Percentiles rank a stretch among this genome's conserved stretches.
Evolutionary conservation across 2,113 vertebrate species (phyloP).

Genomic region (Hyperoodon ampullatus): DNA sequence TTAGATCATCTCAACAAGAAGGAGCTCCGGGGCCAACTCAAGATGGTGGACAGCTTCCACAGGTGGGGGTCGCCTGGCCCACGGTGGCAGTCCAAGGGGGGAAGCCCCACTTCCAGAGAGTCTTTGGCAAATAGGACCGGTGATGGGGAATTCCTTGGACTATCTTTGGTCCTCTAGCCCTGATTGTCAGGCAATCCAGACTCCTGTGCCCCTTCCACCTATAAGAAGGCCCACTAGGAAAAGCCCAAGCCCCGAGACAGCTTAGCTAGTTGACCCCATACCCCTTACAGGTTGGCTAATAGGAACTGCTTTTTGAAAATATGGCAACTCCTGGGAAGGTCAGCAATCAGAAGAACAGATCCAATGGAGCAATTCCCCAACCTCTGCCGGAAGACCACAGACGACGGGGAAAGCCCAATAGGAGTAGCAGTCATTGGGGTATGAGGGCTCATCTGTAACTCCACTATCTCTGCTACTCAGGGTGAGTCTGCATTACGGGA

Average conservation of each 20-base stretch:
- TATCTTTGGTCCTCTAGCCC: neutral
- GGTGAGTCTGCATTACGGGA: slow-evolving; percentile 96
- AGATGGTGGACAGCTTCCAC: slow-evolving; percentile 98
- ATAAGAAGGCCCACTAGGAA: neutral
- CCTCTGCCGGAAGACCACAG: neutral
- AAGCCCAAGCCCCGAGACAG: neutral
- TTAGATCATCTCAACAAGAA: slow-evolving; percentile 97
- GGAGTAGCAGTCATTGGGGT: neutral
- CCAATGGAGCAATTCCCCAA: neutral
- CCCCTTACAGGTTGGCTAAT: neutral
- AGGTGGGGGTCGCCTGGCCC: slow-evolving; percentile 83
- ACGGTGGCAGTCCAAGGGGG: neutral
- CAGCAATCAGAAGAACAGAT: neutral
- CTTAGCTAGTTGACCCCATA: neutral
- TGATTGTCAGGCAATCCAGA: neutral
- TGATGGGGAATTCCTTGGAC: neutral
- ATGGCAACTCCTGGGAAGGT: neutral
- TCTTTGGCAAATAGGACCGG: neutral
- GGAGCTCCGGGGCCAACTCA: slow-evolving; percentile 94
- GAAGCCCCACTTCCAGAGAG: neutral
- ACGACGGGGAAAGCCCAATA: neutral
- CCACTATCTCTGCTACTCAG: slow-evolving; percentile 76
- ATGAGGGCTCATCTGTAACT: neutral
- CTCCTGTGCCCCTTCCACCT: neutral
- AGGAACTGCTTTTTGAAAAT: neutral